Conservation (phyloP, 2,888 invertebrate species). For the Atrina japonica region DNA sequence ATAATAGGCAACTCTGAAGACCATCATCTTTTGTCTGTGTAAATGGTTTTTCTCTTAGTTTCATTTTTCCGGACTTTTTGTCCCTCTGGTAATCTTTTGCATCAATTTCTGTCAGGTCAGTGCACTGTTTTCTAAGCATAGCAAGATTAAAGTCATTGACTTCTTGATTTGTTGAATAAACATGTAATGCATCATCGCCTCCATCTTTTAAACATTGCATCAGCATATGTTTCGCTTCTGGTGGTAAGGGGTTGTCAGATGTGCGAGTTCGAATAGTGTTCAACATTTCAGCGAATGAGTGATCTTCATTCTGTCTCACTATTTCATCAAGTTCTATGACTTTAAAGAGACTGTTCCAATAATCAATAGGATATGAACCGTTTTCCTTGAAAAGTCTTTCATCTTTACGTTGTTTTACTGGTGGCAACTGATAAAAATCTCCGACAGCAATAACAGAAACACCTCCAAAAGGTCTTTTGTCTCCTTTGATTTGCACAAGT, state of each 20-base stretch:
- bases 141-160: slow-evolving; percentile 32
- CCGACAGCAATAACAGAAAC: slow-evolving; percentile 32
- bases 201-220: slow-evolving; percentile 10
- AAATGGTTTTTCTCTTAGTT: background rate
- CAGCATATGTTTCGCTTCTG: background rate
- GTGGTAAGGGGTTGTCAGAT: background rate
- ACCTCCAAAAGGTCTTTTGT: slow-evolving; percentile 11
- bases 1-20: background rate
- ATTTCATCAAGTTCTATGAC: slow-evolving; percentile 37
- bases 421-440: slow-evolving; percentile 37
- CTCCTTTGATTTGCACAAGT: slow-evolving; percentile 8
- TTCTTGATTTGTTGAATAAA: slow-evolving; percentile 44
- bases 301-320: slow-evolving; percentile 34
- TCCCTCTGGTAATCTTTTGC: slow-evolving; percentile 22
- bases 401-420: slow-evolving; percentile 24
- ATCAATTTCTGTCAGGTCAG: slow-evolving; percentile 4
- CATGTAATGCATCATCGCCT: slow-evolving; percentile 34
- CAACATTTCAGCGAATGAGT: slow-evolving; percentile 20
- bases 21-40: background rate
- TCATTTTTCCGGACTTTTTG: background rate
- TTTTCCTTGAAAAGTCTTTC: slow-evolving; percentile 16
- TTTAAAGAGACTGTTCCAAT: slow-evolving; percentile 36
- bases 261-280: slow-evolving; percentile 25
- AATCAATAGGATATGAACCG: slow-evolving; percentile 20
- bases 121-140: slow-evolving; percentile 10